Evolutionary conservation across 2,113 vertebrate genomes (phyloP), one percentile per base, ranked within the genome.

Genomic region (Oreocharis arfaki): DNA sequence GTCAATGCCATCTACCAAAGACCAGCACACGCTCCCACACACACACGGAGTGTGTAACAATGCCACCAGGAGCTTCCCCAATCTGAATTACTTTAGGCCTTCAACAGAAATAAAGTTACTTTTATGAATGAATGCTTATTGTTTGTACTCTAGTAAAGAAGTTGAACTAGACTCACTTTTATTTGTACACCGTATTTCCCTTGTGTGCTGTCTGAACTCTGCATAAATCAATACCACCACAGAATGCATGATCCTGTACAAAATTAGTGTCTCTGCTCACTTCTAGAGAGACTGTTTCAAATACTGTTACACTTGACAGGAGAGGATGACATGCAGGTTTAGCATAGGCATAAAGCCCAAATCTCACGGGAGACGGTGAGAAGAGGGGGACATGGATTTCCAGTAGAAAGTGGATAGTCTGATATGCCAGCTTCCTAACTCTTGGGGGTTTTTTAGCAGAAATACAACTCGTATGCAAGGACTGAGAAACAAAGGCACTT

Each of bases 361-460:
- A 80, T 17, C 50, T 81, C 42, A 69, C 19, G 27, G 33, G 39
- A 60, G 64, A 60, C 16, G 16, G 24, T 44, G 39, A 89, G 22
- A 68, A 61, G 32, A 78, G 6, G 84, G 13, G 69, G 6, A 41
- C 15, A 60, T 7, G 37, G 32, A 87, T 49, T 60, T 57, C 44
- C 6, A 85, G 9, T 17, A 87, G 22, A 41, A 92, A 77, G 35
- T 10, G 10, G 71, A 59, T 10, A 81, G 46, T 13, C 8, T 50
- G 35, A 85, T 14, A 35, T 1, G 1, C 13, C 52, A 70, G 28
- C 10, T 75, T 90, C 46, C 56, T 53, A 82, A 49, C 17, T 57
- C 27, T 30, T 22, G 10, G 0, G 0, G 5, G 18, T 84, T 64
- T 53, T 17, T 4, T 9, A 55, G 35, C 12, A 61, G 33, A 91